These are phyloP conservation scores for Tortrix viridana DNA, from an alignment of 2,888 invertebrate genomes.

Conservation along the genomic window DNA sequence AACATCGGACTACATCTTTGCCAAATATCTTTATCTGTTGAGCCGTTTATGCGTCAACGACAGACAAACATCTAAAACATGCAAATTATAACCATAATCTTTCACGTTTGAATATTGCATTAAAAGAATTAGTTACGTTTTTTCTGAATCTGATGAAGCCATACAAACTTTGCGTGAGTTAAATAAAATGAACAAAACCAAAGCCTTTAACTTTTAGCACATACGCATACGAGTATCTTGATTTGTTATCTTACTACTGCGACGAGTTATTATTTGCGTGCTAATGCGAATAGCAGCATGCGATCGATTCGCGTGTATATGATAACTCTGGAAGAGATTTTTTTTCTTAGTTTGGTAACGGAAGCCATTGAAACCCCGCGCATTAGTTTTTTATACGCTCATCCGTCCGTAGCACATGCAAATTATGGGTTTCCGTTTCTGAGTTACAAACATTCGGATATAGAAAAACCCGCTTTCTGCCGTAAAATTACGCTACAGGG, in stretches of 20 bases:
- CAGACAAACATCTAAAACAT: too few species aligned
- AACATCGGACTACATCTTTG: too few species aligned
- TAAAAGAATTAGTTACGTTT: too few species aligned
- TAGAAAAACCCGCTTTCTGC: neutral
- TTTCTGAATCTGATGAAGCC: too few species aligned
- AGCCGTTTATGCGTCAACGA: too few species aligned
- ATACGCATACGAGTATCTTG: neutral
- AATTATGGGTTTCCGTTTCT: conserved; percentile 29
- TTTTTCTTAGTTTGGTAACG: conserved; percentile 13
- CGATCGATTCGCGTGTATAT: conserved; percentile 11
- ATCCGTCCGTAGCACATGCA: conserved; percentile 31
- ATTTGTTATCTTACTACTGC: neutral
- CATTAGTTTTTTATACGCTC: conserved; percentile 23
- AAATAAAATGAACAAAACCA: too few species aligned
- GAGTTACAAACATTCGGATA: neutral
- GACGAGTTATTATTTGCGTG: conserved; percentile 14
- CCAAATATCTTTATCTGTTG: too few species aligned
- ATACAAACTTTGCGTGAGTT: too few species aligned
- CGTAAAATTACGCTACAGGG: neutral
- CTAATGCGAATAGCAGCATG: conserved; percentile 6
- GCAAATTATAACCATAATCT: too few species aligned
- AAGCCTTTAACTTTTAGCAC: conserved; percentile 6
- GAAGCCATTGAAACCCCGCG: conserved; percentile 32
- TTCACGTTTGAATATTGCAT: too few species aligned
- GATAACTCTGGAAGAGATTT: conserved; percentile 3